Conservation (phyloP, 2,888 invertebrate genomes). For the Netelia melanura region DNA sequence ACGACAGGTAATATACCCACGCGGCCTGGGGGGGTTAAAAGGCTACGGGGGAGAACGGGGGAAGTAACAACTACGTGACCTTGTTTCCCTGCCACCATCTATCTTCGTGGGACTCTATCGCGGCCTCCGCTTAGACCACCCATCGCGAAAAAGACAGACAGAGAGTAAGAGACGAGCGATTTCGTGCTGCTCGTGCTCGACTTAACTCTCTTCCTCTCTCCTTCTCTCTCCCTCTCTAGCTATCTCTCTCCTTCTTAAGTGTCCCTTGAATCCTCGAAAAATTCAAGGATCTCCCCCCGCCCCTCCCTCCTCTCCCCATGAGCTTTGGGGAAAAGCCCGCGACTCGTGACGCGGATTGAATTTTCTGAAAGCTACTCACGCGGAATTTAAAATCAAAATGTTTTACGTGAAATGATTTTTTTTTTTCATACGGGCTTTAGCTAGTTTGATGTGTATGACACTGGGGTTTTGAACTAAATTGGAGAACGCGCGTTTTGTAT, state of each 20-base stretch:
- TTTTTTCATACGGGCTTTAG: background rate
- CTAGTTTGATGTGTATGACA: too few species aligned
- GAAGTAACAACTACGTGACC: constrained; percentile 66
- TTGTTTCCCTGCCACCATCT: constrained; percentile 71
- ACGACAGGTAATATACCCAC: constrained; percentile 63
- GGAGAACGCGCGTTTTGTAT: background rate
- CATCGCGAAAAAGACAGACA: constrained; percentile 48
- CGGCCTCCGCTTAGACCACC: constrained; percentile 58
- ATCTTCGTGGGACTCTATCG: constrained; percentile 70
- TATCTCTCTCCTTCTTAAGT: background rate
- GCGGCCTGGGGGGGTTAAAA: constrained; percentile 41
- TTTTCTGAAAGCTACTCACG: constrained; percentile 8
- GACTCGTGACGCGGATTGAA: constrained; percentile 25
- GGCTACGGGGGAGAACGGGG: constrained; percentile 50
- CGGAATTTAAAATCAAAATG: constrained; percentile 6
- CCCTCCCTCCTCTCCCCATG: too few species aligned
- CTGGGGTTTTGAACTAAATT: background rate
- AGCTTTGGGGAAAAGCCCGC: constrained; percentile 25
- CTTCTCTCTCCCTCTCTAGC: background rate
- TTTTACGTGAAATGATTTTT: constrained; percentile 12
- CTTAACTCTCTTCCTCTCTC: constrained; percentile 14
- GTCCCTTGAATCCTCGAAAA: constrained; percentile 41
- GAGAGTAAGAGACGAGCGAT: constrained; percentile 36
- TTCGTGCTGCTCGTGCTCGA: constrained; percentile 37
- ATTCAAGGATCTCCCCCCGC: constrained; percentile 13